Conservation (phyloP, 2,113 vertebrate genomes). For the Anas platyrhynchos region DNA sequence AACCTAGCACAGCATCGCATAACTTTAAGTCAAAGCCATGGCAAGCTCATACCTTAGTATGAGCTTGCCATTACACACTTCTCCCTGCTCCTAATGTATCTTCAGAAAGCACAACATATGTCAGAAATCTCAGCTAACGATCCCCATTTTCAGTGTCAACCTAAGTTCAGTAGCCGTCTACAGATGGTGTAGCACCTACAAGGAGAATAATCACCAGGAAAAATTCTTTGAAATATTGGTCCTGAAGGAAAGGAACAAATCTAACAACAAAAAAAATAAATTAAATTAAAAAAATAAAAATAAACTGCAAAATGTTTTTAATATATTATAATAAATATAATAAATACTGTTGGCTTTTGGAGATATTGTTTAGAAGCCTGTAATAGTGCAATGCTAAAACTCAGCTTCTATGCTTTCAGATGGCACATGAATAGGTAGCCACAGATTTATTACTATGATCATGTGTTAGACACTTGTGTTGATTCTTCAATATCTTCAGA, state of each 20-base stretch:
- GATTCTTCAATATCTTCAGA: conserved; percentile 75
- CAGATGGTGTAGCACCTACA: not conserved
- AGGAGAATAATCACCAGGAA: not conserved
- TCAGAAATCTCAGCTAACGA: conserved; percentile 33
- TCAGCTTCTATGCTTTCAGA: not conserved
- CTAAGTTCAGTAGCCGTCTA: not conserved
- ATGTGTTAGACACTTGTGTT: conserved; percentile 78
- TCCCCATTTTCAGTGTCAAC: conserved; percentile 10
- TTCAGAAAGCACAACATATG: not conserved
- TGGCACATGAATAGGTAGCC: not conserved
- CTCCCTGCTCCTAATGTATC: not conserved
- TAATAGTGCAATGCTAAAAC: not conserved
- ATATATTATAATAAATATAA: not conserved
- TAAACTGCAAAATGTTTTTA: not conserved
- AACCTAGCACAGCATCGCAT: not conserved
- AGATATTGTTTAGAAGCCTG: not conserved
- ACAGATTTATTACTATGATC: conserved; percentile 59
- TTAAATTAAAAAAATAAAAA: not conserved
- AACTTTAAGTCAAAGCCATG: not conserved
- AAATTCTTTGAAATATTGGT: not conserved
- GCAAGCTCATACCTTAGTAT: not conserved
- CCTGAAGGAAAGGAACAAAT: not conserved
- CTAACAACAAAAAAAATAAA: not conserved
- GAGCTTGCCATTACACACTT: conserved; percentile 1
- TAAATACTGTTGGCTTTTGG: not conserved